Evolutionary conservation across 1,140 invertebrate genomes (phyloP).

Genomic region (Euborellia annulipes): DNA sequence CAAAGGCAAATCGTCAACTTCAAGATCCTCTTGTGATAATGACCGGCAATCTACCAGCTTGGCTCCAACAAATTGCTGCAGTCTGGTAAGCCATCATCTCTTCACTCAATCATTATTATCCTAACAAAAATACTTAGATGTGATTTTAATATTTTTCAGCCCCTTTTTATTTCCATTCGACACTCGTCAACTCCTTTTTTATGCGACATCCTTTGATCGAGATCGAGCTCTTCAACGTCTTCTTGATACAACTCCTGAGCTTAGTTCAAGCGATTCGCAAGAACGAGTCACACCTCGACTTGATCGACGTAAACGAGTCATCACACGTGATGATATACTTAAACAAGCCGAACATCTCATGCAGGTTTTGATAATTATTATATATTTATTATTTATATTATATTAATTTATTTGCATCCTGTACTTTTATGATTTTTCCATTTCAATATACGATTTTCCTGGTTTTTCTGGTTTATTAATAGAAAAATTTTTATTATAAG

Average conservation of each 20-base stretch:
- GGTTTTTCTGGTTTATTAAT: no score
- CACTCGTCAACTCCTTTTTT: constrained; percentile 86
- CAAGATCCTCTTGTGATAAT: constrained; percentile 96
- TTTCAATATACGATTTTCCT: no score
- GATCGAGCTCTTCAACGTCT: constrained; percentile 85
- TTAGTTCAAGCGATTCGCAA: constrained; percentile 48
- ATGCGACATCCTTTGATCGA: constrained; percentile 90
- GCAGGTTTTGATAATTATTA: no score
- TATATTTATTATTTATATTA: no score
- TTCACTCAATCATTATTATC: constrained; percentile 1
- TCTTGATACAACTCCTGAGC: constrained; percentile 73
- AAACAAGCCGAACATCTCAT: constrained; percentile 92
- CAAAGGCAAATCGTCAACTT: constrained; percentile 89
- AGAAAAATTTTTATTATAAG: no score
- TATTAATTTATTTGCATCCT: no score
- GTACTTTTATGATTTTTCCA: no score
- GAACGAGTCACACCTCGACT: constrained; percentile 84
- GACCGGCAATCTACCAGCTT: constrained; percentile 90
- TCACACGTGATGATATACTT: constrained; percentile 82
- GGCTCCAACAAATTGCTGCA: constrained; percentile 87
- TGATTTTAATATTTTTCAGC: constrained; percentile 27
- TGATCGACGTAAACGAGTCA: constrained; percentile 80
- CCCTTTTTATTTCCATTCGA: constrained; percentile 96
- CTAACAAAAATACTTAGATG: constrained; percentile 1
- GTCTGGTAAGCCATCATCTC: constrained; percentile 47